A percentile compares a stretch with the other conserved stretches of the same genome.
Conservation (phyloP, 1,140 invertebrate genomes). For the Parapsyche elsis region DNA sequence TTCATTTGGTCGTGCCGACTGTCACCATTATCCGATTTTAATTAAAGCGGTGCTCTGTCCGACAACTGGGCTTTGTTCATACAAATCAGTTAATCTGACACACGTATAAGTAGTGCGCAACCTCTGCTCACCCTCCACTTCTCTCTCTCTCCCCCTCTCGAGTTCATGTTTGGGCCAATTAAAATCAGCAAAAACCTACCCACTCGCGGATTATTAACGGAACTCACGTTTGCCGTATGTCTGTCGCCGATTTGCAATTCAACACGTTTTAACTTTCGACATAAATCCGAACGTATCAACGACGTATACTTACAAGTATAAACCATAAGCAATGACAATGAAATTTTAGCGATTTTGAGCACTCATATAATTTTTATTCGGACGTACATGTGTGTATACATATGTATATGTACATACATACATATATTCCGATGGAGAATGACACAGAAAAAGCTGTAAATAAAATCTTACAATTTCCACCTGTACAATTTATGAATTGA, state of each 20-base stretch:
- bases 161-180: slow-evolving; percentile 3
- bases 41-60: slow-evolving; percentile 18
- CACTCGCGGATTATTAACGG: slow-evolving; percentile 18
- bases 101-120: background rate
- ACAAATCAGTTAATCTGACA: slow-evolving; percentile 37
- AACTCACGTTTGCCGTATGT: slow-evolving; percentile 1
- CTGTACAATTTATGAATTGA: no score
- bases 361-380: no score
- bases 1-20: slow-evolving; percentile 25
- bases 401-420: no score
- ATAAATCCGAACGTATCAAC: no score
- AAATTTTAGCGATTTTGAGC: no score
- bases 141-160: background rate
- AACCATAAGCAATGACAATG: no score
- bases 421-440: no score
- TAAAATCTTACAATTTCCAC: no score
- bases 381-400: no score
- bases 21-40: slow-evolving; percentile 44
- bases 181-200: background rate
- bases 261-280: background rate
- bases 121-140: background rate
- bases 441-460: no score
- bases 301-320: no score
- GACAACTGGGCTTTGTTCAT: slow-evolving; percentile 32
- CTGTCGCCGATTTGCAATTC: slow-evolving; percentile 11